phyloP scores from a whole-genome alignment of 1,140 invertebrate genomes.

The Diprion similis region DNA sequence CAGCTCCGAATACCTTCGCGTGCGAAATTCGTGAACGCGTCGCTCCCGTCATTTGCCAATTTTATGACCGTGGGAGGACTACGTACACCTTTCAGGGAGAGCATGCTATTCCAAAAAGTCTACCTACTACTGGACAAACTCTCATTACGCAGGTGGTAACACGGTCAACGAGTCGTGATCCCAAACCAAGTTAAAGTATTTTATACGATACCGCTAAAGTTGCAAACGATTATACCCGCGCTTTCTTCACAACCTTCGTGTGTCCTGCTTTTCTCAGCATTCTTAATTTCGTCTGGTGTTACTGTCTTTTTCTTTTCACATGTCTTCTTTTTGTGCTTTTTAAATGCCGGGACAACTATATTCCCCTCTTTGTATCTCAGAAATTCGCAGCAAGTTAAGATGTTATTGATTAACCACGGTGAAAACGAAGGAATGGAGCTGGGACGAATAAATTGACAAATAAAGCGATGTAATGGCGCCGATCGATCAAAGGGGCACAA shows the following conservation, averaged over 20 bases:
- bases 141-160: too few relatives aligned
- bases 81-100: background rate
- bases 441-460: constrained; percentile 13
- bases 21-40: constrained; percentile 2
- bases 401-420: constrained; percentile 44
- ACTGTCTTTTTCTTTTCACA: background rate
- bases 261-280: background rate
- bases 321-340: background rate
- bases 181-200: too few relatives aligned
- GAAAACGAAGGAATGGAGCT: constrained; percentile 6
- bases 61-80: background rate
- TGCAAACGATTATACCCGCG: background rate
- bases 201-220: too few relatives aligned
- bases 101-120: too few relatives aligned
- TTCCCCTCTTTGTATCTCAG: constrained; percentile 26
- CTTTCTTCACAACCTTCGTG: constrained; percentile 4
- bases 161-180: too few relatives aligned
- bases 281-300: background rate
- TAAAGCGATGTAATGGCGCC: background rate
- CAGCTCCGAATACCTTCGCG: background rate
- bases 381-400: constrained; percentile 30
- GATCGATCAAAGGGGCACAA: background rate
- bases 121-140: too few relatives aligned
- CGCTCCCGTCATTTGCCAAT: background rate
- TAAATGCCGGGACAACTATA: constrained; percentile 1